Conservation (phyloP, 2,113 vertebrate genomes). For the Terrapene triunguis region DNA sequence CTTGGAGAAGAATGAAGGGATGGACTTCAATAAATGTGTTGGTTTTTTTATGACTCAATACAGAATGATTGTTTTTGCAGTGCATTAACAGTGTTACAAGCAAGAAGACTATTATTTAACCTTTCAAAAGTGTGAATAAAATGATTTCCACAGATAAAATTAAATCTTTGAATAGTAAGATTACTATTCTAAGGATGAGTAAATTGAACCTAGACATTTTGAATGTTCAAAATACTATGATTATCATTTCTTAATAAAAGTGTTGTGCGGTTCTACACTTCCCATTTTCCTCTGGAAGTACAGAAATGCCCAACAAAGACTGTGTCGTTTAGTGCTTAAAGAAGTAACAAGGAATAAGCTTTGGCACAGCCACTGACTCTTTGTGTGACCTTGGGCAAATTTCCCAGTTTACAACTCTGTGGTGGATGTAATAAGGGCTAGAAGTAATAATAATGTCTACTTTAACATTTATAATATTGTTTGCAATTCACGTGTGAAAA, state of each 20-base stretch:
- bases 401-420: rapidly evolving
- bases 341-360: rapidly evolving
- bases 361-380: rapidly evolving
- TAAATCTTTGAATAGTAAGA: neutral
- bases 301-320: neutral
- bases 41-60: neutral
- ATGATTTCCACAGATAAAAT: neutral
- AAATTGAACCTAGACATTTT: neutral
- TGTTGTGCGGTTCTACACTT: rapidly evolving
- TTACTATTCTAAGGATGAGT: neutral
- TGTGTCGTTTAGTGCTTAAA: neutral
- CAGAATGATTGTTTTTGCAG: constrained; percentile 12
- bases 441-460: neutral
- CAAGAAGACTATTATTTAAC: neutral
- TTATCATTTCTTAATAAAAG: rapidly evolving
- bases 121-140: constrained; percentile 8
- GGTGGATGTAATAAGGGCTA: neutral
- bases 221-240: neutral
- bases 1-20: neutral
- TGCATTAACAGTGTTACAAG: neutral
- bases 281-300: rapidly evolving
- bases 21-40: neutral
- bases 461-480: neutral
- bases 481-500: neutral
- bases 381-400: neutral